Percentiles rank a stretch among this genome's conserved stretches.
These are phyloP conservation scores for Cyprinella venusta DNA, from an alignment of 2,797 vertebrate species.

Conservation along the genomic window DNA sequence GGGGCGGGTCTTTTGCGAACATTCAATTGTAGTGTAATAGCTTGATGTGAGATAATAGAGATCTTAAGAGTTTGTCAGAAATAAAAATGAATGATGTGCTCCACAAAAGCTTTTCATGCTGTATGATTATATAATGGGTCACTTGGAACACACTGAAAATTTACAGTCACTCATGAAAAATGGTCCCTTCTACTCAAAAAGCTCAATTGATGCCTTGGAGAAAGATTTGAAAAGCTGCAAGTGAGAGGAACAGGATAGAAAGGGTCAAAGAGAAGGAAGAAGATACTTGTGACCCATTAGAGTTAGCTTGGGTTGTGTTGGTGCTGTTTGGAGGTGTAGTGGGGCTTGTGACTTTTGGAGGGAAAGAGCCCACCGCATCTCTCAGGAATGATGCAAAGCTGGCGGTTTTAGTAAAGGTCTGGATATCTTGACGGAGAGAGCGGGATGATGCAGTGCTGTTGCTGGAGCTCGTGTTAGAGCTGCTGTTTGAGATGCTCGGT, in stretches of 20 bases:
- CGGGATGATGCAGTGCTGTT: neutral
- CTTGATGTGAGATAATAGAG: neutral
- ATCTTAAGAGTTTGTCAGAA: neutral
- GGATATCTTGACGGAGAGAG: neutral
- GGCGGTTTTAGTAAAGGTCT: conserved; percentile 36
- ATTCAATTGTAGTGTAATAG: neutral
- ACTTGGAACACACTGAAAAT: neutral
- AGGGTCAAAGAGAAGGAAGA: neutral
- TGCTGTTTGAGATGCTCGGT: conserved; percentile 9
- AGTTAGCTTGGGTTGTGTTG: rapidly evolving
- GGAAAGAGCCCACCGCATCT: conserved; percentile 18
- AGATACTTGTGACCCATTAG: neutral
- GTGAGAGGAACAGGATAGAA: neutral
- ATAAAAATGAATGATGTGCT: neutral
- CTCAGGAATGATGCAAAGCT: neutral
- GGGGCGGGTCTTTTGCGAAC: too few relatives aligned
- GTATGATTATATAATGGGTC: neutral
- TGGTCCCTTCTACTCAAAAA: neutral
- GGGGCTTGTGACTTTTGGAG: conserved; percentile 1
- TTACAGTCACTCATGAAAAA: neutral
- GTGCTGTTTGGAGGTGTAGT: neutral
- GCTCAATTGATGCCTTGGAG: neutral
- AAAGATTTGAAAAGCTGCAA: neutral
- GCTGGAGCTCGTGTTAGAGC: conserved; percentile 6
- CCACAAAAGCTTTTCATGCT: neutral